Evolutionary conservation across 1,140 invertebrate species (phyloP), one percentile per base, ranked within the genome.

Genomic region (Brachionus plicatilis): DNA sequence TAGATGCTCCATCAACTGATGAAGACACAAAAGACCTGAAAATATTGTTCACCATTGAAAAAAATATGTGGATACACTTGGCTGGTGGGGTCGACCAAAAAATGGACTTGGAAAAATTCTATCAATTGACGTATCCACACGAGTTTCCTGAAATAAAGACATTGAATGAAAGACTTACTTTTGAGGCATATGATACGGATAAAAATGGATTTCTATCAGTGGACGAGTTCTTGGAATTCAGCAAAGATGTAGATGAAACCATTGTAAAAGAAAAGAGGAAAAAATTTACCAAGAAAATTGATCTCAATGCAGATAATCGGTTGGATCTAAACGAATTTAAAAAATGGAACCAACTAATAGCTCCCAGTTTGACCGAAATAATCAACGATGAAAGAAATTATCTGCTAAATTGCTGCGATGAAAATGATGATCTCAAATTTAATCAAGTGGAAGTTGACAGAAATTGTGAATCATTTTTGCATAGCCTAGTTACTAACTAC

Each of bases 391-490:
- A 76, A 27, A 47, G 47, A 50, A 76, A 76, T 76, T 76, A 76
- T 76, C 47, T 76, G 27, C 24, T 76, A 0, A 76, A 53, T 76
- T 76, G 72, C 27, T 76, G 72, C 20, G 72, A 76, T 53, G 45
- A 50, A 14, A 50, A 76, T 27, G 11, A 33, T 47, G 47, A 50
- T 50, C 20, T 27, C 5, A 50, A 14, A 50, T 76, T 47, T 20
- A 33, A 27, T 24, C 27, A 50, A n/a, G 24, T 47, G 43, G 72
- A 76, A 50, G 27, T 76, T 27, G 72, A 76, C 11, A 9, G 7
- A 27, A 76, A 76, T 50, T 76, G 72, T 76, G 72, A 76, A 50
- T 76, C 72, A 37, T 76, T 76, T 76, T 50, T 76, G 24, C 17
- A 76, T 76, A 76, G 72, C 47, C 20, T 76, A 50, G 50, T 76